Evolutionary conservation across 2,113 vertebrate genomes (phyloP).

Genomic region (Cepphus grylle): DNA sequence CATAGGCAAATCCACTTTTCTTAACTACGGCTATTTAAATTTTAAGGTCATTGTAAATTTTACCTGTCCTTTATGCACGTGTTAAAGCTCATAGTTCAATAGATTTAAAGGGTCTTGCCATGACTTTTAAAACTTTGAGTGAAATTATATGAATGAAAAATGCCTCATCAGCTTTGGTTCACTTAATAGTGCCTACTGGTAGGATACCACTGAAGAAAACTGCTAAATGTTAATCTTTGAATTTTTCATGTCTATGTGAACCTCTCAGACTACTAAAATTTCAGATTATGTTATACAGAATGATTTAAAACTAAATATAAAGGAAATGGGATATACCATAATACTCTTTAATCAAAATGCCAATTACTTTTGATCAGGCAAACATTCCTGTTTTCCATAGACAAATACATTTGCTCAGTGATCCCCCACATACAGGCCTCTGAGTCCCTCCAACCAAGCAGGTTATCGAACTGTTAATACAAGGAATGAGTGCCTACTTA

Average conservation of each 20-base stretch:
- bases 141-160: background rate
- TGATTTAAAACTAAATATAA: background rate
- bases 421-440: background rate
- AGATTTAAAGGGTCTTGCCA: background rate
- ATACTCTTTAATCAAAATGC: background rate
- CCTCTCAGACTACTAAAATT: background rate
- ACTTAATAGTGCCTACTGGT: background rate
- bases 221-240: background rate
- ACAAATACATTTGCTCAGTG: background rate
- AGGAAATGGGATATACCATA: background rate
- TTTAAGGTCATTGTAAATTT: background rate
- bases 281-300: background rate
- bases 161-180: background rate
- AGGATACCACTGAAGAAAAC: background rate
- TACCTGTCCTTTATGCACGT: background rate
- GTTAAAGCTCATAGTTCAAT: background rate
- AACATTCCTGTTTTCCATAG: background rate
- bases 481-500: background rate
- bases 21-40: background rate
- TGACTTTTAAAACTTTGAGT: background rate
- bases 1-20: background rate
- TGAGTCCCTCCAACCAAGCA: background rate
- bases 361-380: background rate
- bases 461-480: background rate
- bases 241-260: background rate